These are phyloP conservation scores for Drosophila subsilvestris DNA, from an alignment of 2,888 invertebrate genomes.

Conservation along the genomic window DNA sequence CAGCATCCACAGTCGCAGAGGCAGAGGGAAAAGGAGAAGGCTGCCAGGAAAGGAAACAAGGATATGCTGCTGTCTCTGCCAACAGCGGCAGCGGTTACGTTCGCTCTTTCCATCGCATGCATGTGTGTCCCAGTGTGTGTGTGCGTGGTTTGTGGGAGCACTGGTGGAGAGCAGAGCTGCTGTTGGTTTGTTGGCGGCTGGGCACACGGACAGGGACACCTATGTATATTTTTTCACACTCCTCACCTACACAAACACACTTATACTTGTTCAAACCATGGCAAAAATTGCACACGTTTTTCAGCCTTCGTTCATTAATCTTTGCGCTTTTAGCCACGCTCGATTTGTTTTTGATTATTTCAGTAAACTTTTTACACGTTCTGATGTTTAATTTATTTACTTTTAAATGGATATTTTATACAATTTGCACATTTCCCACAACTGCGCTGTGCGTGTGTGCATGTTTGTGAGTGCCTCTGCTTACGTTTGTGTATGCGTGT, in stretches of 20 bases:
- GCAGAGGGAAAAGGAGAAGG: constrained; percentile 32
- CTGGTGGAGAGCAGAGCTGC: constrained; percentile 16
- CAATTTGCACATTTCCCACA: constrained; percentile 73
- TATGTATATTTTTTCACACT: constrained; percentile 64
- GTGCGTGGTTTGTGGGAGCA: constrained; percentile 33
- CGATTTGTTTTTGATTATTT: constrained; percentile 37
- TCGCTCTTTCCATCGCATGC: constrained; percentile 49
- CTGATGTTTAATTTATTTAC: constrained; percentile 38
- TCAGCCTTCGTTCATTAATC: constrained; percentile 13
- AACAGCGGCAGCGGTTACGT: constrained; percentile 68
- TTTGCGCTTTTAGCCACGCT: constrained; percentile 26
- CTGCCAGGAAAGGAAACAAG: constrained; percentile 69
- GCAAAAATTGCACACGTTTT: constrained; percentile 52
- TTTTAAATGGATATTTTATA: constrained; percentile 56
- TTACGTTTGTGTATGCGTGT: constrained; percentile 50
- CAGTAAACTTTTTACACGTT: constrained; percentile 33
- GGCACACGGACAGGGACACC: constrained; percentile 40
- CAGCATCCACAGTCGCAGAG: constrained; percentile 68
- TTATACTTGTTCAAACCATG: constrained; percentile 44
- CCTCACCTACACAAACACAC: constrained; percentile 56
- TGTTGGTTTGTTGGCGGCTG: constrained; percentile 61
- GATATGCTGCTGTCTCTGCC: constrained; percentile 60
- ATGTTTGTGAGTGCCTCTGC: constrained; percentile 26
- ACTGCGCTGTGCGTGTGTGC: constrained; percentile 52
- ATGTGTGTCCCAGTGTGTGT: constrained; percentile 24